Percentiles rank a stretch among this genome's conserved stretches.
These are phyloP conservation scores for Adelognathus sp. DNA, from an alignment of 2,888 invertebrate species.

Conservation along the genomic window DNA sequence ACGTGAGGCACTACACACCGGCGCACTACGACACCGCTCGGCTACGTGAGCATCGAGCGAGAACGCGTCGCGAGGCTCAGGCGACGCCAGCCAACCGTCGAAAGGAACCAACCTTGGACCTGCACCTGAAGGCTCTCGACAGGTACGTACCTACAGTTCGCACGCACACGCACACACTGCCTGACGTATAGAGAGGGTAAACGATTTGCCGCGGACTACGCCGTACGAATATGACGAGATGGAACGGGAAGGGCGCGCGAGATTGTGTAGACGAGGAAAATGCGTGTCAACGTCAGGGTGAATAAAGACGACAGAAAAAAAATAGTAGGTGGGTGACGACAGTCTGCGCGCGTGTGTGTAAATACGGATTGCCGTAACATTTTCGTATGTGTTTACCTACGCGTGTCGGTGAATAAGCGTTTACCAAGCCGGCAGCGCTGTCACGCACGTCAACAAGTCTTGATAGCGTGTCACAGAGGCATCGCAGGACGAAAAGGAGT, in stretches of 20 bases:
- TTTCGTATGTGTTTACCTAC: neutral
- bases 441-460: neutral
- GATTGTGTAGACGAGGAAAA: neutral
- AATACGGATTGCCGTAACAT: neutral
- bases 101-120: conserved; percentile 65
- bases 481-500: neutral
- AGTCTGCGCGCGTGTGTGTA: neutral
- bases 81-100: conserved; percentile 57
- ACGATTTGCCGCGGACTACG: conserved; percentile 11
- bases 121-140: conserved; percentile 70
- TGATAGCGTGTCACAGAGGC: neutral
- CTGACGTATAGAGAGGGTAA: conserved; percentile 7
- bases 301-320: neutral
- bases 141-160: conserved; percentile 71
- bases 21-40: conserved; percentile 69
- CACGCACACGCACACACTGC: too few species aligned
- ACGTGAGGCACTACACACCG: conserved; percentile 68
- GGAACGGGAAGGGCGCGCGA: neutral
- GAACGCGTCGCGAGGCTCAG: conserved; percentile 68
- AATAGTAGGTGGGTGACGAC: neutral
- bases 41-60: conserved; percentile 67
- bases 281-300: conserved; percentile 1
- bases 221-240: conserved; percentile 6
- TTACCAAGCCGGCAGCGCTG: neutral
- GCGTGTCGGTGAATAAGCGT: neutral